These are phyloP conservation scores for Drosophila pseudotalamancana DNA, from an alignment of 2,888 invertebrate species.

Conservation along the genomic window DNA sequence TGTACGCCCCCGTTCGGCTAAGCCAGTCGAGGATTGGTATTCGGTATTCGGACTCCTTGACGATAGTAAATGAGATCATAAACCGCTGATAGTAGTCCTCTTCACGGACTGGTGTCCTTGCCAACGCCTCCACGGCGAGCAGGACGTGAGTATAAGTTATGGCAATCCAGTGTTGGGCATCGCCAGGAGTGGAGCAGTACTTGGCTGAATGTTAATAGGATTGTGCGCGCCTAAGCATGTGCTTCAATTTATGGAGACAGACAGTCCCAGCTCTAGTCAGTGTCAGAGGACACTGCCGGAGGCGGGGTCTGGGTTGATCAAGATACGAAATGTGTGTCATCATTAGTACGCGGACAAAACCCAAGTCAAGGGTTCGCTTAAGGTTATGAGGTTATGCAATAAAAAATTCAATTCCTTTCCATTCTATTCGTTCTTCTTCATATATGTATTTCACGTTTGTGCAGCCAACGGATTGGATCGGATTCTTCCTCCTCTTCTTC, in stretches of 20 bases:
- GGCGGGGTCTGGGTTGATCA: slow-evolving; percentile 42
- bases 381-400: slow-evolving; percentile 66
- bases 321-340: slow-evolving; percentile 76
- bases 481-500: too few relatives aligned
- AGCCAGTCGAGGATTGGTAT: slow-evolving; percentile 26
- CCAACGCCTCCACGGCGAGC: slow-evolving; percentile 30
- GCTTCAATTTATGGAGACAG: slow-evolving; percentile 75
- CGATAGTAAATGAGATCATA: slow-evolving; percentile 56
- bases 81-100: slow-evolving; percentile 48
- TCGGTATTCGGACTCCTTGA: too few relatives aligned
- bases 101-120: not conserved
- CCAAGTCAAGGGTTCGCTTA: slow-evolving; percentile 56
- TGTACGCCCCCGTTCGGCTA: slow-evolving; percentile 44
- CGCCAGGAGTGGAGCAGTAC: slow-evolving; percentile 6
- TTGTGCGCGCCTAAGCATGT: slow-evolving; percentile 75
- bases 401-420: slow-evolving; percentile 54
- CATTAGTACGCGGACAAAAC: slow-evolving; percentile 66
- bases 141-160: slow-evolving; percentile 35
- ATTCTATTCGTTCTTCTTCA: slow-evolving; percentile 7
- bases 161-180: slow-evolving; percentile 13
- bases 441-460: slow-evolving; percentile 18
- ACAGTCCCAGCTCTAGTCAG: slow-evolving; percentile 38
- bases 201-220: slow-evolving; percentile 59
- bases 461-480: slow-evolving; percentile 12
- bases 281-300: slow-evolving; percentile 32